Conservation (phyloP, 2,113 vertebrate genomes). For the Camelus dromedarius region DNA sequence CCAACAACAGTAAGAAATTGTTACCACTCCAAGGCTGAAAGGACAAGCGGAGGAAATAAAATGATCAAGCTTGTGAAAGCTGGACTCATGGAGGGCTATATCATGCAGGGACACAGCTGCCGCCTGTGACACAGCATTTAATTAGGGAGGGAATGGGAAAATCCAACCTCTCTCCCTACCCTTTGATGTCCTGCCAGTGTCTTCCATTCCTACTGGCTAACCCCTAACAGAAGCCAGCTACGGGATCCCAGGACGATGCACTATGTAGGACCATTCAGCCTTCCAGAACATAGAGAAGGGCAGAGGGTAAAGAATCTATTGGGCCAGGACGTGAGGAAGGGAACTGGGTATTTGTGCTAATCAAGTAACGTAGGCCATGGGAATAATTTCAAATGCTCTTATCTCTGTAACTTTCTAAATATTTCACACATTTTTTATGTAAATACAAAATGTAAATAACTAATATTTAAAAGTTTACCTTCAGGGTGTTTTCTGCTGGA, state of each 20-base stretch:
- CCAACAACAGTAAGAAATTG: constrained; percentile 11
- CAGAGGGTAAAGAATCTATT: neutral
- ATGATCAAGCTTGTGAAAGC: neutral
- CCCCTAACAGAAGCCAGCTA: neutral
- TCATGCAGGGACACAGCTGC: neutral
- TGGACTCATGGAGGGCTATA: neutral
- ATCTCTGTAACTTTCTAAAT: constrained; percentile 31
- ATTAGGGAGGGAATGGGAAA: neutral
- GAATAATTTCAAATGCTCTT: constrained; percentile 57
- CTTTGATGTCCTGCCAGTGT: neutral
- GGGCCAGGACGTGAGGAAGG: neutral
- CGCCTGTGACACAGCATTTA: neutral
- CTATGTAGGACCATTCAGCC: neutral
- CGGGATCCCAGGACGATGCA: neutral
- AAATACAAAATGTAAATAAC: constrained; percentile 20
- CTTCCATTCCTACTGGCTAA: neutral
- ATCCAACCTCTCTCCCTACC: neutral
- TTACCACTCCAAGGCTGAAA: constrained; percentile 29
- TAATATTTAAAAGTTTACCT: constrained; percentile 85
- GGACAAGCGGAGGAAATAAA: constrained; percentile 7
- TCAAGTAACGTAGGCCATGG: neutral
- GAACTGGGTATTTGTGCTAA: neutral
- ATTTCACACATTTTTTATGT: neutral
- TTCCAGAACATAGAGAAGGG: neutral
- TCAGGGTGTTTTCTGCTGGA: constrained; percentile 78